Base-by-base conservation (phyloP, 2,797 vertebrate species). In the Crocidura indochinensis region DNA sequence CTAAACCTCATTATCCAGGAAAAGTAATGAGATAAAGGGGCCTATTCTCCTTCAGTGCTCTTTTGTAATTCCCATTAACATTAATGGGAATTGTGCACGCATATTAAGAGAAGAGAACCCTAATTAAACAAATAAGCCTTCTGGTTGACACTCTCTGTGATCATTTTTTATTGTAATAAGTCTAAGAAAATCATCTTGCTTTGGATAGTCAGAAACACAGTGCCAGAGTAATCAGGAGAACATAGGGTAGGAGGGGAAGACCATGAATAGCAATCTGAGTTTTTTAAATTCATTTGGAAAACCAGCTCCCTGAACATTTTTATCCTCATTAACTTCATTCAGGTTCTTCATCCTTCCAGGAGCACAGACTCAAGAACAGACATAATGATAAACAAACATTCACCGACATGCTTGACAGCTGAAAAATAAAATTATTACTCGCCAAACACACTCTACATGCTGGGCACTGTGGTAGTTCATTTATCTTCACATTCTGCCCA, bases 51-150 rank as follows among this genome's bases (percentile, higher is more conserved):
- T 97, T 97, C 94, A 94, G 72, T 92, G 91, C 94, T 96, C 95
- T 97, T 96, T 96, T 83, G 79, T 97, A 97, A 97, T 96, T 97
- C 95, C 89, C 91, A 91, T 96, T 97, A 98, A 97, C 14, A 17
- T 96, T 98, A 98, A 98, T 97, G 96, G 97, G 96, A 97, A 96
- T 96, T 97, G 95, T 93, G 95, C 94, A 95, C 51, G 84, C 96
- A 97, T 97, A 97, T 97, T 97, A 97, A 97, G 91, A 95, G 97
- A 98, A 96, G 93, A 97, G 96, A 97, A 97, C 94, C 94, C 95
- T 97, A 97, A 98, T 98, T 97, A 97, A 98, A 98, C 97, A 97
- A 97, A 98, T 96, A 97, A 97, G 97, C 92, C 96, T 97, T 97
- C 96, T 93, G 95, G 95, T 94, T 97, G 95, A 96, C 94, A 97